A percentile compares a stretch with the other conserved stretches of the same genome.
Evolutionary conservation across 2,888 invertebrate genomes (phyloP).

Genomic region (Notodonta dromedarius): DNA sequence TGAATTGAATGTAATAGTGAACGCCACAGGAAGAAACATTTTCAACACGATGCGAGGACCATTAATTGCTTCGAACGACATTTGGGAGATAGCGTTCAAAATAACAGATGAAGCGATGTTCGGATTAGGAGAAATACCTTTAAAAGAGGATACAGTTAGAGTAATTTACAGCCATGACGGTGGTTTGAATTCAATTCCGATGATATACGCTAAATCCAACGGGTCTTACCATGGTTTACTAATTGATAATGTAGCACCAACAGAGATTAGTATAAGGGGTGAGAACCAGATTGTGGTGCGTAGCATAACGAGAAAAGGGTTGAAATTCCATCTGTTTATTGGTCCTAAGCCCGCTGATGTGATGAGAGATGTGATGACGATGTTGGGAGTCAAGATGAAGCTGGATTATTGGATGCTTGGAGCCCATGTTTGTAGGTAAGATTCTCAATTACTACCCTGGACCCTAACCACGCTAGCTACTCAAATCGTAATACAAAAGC

Average conservation of each 20-base stretch:
- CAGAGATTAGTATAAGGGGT: conserved; percentile 79
- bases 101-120: conserved; percentile 80
- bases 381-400: conserved; percentile 50
- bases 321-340: conserved; percentile 71
- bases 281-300: conserved; percentile 82
- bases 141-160: conserved; percentile 60
- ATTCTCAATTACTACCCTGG: conserved; percentile 6
- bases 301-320: conserved; percentile 75
- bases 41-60: conserved; percentile 84
- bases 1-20: conserved; percentile 60
- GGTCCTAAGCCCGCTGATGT: conserved; percentile 70
- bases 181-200: conserved; percentile 74
- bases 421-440: conserved; percentile 73
- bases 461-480: too few relatives aligned
- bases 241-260: conserved; percentile 79
- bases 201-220: conserved; percentile 80
- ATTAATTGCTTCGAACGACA: conserved; percentile 82
- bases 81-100: conserved; percentile 85
- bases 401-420: conserved; percentile 79
- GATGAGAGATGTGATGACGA: conserved; percentile 64
- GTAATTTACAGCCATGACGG: conserved; percentile 74
- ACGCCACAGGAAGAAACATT: conserved; percentile 59
- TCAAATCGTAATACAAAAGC: too few relatives aligned
- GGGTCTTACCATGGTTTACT: conserved; percentile 83
- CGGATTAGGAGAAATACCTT: conserved; percentile 82